Conservation (phyloP, 2,888 invertebrate genomes). For the Metellina segmentata region DNA sequence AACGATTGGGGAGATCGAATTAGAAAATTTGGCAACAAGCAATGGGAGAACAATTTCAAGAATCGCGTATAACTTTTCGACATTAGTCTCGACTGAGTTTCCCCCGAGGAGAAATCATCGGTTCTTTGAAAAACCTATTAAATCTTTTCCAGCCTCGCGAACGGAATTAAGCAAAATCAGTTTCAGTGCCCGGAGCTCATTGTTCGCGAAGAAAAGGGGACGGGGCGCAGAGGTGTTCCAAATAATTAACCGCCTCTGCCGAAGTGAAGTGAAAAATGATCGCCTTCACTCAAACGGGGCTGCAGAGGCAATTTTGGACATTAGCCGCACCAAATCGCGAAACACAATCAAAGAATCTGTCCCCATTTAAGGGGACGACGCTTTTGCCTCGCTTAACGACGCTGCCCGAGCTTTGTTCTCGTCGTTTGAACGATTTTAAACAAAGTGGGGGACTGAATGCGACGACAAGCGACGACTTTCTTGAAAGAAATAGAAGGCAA, state of each 20-base stretch:
- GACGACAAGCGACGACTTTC: neutral
- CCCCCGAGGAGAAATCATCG: neutral
- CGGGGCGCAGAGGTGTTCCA: constrained; percentile 13
- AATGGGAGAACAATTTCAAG: neutral
- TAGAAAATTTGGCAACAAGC: neutral
- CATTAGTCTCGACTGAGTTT: neutral
- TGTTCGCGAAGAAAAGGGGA: constrained; percentile 4
- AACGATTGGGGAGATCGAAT: neutral
- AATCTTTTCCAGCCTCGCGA: neutral
- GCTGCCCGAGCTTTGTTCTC: constrained; percentile 42
- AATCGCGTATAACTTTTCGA: neutral
- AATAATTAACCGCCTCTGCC: constrained; percentile 61
- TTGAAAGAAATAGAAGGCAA: neutral
- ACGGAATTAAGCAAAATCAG: constrained; percentile 13
- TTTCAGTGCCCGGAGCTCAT: constrained; percentile 34
- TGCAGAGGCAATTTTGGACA: constrained; percentile 8
- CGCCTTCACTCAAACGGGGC: constrained; percentile 12
- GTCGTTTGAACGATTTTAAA: constrained; percentile 33
- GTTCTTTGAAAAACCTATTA: neutral
- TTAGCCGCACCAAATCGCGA: constrained; percentile 45
- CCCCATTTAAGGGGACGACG: constrained; percentile 38
- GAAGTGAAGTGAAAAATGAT: constrained; percentile 63
- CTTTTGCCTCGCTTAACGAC: constrained; percentile 46
- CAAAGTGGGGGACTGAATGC: constrained; percentile 18
- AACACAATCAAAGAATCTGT: constrained; percentile 67